A percentile compares a stretch with the other conserved stretches of the same genome.
Conservation (phyloP, 2,113 vertebrate species). For the Passer domesticus region DNA sequence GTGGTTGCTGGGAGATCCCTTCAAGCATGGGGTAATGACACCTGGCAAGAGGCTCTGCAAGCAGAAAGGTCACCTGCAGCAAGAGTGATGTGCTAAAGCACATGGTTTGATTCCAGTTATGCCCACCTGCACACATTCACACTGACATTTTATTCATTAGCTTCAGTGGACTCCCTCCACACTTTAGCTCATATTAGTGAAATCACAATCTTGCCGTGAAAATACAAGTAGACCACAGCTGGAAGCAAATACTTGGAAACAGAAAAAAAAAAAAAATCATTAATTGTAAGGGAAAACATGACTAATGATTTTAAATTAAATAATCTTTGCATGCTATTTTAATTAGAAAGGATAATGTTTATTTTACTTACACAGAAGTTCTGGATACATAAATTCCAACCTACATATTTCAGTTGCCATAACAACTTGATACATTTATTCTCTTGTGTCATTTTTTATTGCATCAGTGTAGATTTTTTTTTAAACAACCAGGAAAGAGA, state of each 20-base stretch:
- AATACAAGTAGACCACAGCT: not conserved
- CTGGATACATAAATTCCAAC: constrained; percentile 75
- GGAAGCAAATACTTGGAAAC: constrained; percentile 9
- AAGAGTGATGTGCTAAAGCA: not conserved
- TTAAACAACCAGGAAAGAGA: not conserved
- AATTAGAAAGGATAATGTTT: constrained; percentile 74
- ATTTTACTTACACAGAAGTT: constrained; percentile 71
- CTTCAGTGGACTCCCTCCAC: not conserved
- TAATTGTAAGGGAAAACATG: constrained; percentile 25
- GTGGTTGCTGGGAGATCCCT: not conserved
- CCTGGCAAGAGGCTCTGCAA: not conserved
- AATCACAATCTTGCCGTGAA: not conserved
- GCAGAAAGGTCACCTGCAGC: not conserved
- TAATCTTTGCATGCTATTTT: constrained; percentile 67
- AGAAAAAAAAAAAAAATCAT: not conserved
- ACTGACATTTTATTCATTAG: not conserved
- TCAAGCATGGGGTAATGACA: not conserved
- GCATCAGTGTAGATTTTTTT: constrained; percentile 21
- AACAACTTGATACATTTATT: constrained; percentile 77
- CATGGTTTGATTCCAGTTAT: not conserved
- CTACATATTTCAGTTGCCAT: constrained; percentile 75
- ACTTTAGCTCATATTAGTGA: not conserved
- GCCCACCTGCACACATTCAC: not conserved
- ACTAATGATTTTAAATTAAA: constrained; percentile 68
- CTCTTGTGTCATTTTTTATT: constrained; percentile 72